Base-by-base conservation (phyloP, 2,888 invertebrate genomes). In the Aethes cnicana region DNA sequence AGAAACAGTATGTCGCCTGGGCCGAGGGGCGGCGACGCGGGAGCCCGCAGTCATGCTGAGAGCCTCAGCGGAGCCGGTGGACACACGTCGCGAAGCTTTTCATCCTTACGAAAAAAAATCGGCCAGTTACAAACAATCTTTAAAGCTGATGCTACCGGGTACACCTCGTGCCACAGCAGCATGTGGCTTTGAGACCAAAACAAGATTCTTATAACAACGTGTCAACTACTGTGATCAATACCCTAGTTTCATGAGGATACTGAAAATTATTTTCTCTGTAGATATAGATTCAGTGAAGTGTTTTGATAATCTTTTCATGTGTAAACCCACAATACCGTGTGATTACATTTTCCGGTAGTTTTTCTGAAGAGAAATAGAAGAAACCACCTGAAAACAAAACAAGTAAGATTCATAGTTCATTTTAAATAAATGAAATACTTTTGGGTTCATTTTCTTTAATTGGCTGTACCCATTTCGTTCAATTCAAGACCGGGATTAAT, bases 11-110 rank as follows among this genome's bases (percentile, higher is more conserved):
- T 84, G 85, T 83, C 86, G 82, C 84, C 72, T 74, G 76, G 71
- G 62, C 65, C 77, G 77, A 84, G 86, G 87, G 87, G 86, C 84
- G 86, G 76, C 87, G 80, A 77, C 83, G 86, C 86, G 86, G 88
- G 88, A 84, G 84, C 84, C 75, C 81, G 84, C 88, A 89, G 89
- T 89, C 89, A 88, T 89, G 89, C 89, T 89, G 89, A 81, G 89
- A 81, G 64, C 71, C 83, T 88, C 88, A 81, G 86, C 86, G 78
- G 79, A 83, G 81, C 68, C 78, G 81, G 80, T 79, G 88, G 86
- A 80, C 83, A 77, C 86, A 86, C 78, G 86, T 78, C 83, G 88
- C 84, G 88, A 83, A 73, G 63, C 74, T 69, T 83, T 79, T 78
- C 80, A 76, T 66, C 72, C 69, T 68, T 73, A 73, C 81, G 77